phyloP scores from a whole-genome alignment of 2,888 invertebrate genomes.

The Microplitis manilae region DNA sequence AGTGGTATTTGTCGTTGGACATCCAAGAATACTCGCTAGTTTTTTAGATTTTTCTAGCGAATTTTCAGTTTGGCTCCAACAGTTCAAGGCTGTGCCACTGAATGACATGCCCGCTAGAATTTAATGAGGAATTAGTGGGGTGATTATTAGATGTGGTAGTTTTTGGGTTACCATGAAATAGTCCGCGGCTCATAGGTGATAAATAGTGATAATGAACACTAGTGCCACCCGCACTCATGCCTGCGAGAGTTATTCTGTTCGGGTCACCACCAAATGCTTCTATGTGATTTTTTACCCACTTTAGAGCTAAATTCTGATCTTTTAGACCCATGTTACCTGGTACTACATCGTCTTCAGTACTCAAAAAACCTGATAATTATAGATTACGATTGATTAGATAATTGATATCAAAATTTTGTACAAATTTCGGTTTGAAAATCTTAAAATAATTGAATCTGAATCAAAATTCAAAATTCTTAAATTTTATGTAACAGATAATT shows the following conservation, averaged over 20 bases:
- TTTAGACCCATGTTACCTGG: conserved; percentile 84
- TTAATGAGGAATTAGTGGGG: background rate
- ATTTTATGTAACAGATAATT: too few species aligned
- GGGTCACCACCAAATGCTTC: conserved; percentile 82
- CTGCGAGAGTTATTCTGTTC: conserved; percentile 78
- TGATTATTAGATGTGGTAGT: background rate
- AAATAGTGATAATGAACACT: conserved; percentile 83
- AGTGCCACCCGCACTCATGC: conserved; percentile 83
- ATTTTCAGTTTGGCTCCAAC: conserved; percentile 67
- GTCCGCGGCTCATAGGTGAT: conserved; percentile 76
- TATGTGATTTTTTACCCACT: conserved; percentile 81
- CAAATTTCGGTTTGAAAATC: too few species aligned
- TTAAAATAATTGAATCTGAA: too few species aligned
- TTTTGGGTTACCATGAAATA: conserved; percentile 58
- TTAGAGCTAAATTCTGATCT: conserved; percentile 81
- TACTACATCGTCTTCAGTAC: conserved; percentile 79
- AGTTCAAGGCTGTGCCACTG: conserved; percentile 80
- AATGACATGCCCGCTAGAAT: conserved; percentile 76
- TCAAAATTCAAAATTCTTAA: too few species aligned
- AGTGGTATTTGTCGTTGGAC: conserved; percentile 73
- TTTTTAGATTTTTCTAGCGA: conserved; percentile 76
- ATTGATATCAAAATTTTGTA: too few species aligned
- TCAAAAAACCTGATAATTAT: conserved; percentile 77
- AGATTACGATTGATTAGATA: too few species aligned
- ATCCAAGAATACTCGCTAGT: conserved; percentile 77